These are phyloP conservation scores for Ranitomeya imitator DNA, from an alignment of 2,113 vertebrate species.

Conservation along the genomic window DNA sequence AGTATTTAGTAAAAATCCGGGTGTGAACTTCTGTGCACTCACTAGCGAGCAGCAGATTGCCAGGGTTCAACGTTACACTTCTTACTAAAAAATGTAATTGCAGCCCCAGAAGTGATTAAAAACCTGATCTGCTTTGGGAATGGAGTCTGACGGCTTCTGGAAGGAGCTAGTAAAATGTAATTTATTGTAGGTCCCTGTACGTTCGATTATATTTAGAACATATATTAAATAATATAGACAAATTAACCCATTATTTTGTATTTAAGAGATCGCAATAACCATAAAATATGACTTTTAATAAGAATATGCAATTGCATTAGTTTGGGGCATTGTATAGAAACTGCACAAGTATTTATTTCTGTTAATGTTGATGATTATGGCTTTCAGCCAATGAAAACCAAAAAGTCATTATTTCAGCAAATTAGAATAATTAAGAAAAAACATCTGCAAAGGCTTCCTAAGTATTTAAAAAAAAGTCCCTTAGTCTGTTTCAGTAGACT, in stretches of 20 bases:
- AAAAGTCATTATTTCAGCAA: no score
- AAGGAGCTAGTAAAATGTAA: conserved; percentile 27
- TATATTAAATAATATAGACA: conserved; percentile 26
- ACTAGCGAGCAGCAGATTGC: conserved; percentile 23
- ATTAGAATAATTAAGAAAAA: no score
- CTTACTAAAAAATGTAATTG: conserved; percentile 33
- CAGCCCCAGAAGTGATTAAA: conserved; percentile 47
- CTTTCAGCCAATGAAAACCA: no score
- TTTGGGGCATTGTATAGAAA: no score
- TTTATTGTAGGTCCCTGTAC: conserved; percentile 35
- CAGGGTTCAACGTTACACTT: neutral
- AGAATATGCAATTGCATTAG: no score
- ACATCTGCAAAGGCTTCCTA: no score
- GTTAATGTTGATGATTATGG: no score
- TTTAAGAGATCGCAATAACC: neutral
- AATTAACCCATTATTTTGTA: conserved; percentile 5
- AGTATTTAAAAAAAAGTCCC: no score
- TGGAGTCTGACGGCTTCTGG: neutral
- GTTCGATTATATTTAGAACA: conserved; percentile 27
- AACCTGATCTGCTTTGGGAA: conserved; percentile 19
- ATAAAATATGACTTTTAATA: neutral
- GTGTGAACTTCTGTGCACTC: neutral
- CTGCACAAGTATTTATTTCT: no score
- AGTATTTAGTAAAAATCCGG: conserved; percentile 30
- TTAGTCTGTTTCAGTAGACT: no score